phyloP scores from a whole-genome alignment of 23 tunicate genomes.

The Trididemnum nubilum region DNA sequence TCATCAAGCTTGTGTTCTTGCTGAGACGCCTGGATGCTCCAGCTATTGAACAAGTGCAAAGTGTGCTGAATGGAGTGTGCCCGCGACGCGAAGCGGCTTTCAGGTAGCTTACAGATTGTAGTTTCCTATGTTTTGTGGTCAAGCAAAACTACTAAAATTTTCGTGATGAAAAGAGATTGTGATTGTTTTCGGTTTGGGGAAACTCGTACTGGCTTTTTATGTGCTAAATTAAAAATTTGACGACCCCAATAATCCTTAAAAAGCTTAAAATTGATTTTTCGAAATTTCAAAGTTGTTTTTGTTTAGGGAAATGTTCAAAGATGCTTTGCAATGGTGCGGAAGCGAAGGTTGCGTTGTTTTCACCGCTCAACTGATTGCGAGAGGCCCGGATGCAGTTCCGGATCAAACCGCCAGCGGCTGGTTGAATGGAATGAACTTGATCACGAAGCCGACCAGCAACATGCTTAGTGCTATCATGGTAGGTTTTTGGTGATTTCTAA shows the following conservation, averaged over 20 bases:
- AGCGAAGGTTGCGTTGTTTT: conserved; percentile 86
- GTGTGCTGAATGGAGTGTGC: conserved; percentile 65
- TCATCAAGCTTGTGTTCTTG: conserved; percentile 63
- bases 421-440: conserved; percentile 80
- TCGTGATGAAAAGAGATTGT: too few species aligned
- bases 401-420: conserved; percentile 60
- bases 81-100: conserved; percentile 30
- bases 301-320: conserved; percentile 80
- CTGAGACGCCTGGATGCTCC: conserved; percentile 64
- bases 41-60: conserved; percentile 55
- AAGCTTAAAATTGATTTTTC: too few species aligned
- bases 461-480: conserved; percentile 64
- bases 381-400: conserved; percentile 41
- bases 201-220: too few species aligned
- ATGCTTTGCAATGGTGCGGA: conserved; percentile 92
- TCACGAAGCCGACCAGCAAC: conserved; percentile 66
- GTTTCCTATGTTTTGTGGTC: too few species aligned
- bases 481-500: too few species aligned
- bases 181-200: too few species aligned
- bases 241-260: too few species aligned
- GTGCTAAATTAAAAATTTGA: too few species aligned
- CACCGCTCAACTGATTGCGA: conserved; percentile 46
- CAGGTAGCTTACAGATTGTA: conserved; percentile 27
- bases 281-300: too few species aligned
- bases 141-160: too few species aligned